Conservation (phyloP, 2,888 invertebrate genomes). For the Epinotia nisella region DNA sequence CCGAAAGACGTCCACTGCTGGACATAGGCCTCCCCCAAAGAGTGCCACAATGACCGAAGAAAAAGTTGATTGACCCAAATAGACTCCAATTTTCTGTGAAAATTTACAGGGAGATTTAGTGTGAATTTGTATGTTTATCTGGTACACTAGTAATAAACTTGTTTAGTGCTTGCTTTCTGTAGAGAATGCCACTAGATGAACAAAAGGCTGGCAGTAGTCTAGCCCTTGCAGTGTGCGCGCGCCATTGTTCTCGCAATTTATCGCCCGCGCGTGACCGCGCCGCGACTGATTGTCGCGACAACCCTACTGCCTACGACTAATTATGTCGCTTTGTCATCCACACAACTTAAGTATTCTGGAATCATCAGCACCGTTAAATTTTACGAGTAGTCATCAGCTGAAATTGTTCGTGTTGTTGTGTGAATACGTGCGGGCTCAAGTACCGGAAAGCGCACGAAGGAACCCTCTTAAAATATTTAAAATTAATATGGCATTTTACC, state of each 20-base stretch:
- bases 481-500: slow-evolving; percentile 6
- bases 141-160: not conserved
- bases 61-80: no score
- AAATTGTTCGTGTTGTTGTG: slow-evolving; percentile 7
- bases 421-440: not conserved
- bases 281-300: slow-evolving; percentile 31
- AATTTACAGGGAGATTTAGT: no score
- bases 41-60: no score
- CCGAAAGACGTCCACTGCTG: no score
- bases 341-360: slow-evolving; percentile 26
- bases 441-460: not conserved
- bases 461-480: slow-evolving; percentile 13
- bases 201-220: not conserved
- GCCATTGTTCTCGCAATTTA: slow-evolving; percentile 44
- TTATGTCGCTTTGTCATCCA: slow-evolving; percentile 33
- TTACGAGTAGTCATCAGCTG: slow-evolving; percentile 24
- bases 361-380: slow-evolving; percentile 25
- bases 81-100: no score
- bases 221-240: slow-evolving; percentile 18
- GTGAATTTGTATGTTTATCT: no score
- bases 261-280: slow-evolving; percentile 46
- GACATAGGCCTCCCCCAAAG: no score
- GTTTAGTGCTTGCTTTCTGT: not conserved
- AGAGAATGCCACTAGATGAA: not conserved
- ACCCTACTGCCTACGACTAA: slow-evolving; percentile 32